phyloP scores from a whole-genome alignment of 2,797 vertebrate species.

The Pseudomugil gertrudae region DNA sequence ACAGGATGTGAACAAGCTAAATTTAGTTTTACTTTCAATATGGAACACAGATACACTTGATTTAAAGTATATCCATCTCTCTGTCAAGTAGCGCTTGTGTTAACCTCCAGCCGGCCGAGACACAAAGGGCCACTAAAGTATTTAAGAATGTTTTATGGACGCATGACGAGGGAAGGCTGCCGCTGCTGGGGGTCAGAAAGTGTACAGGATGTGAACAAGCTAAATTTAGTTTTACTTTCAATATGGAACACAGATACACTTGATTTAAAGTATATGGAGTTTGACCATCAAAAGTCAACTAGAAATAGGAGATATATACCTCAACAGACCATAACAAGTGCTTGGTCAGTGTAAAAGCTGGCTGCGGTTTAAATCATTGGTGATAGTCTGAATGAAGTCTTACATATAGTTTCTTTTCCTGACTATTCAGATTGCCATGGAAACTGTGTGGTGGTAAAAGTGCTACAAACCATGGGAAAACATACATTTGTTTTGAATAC shows the following conservation, averaged over 20 bases:
- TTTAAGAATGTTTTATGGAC: slow-evolving; percentile 80
- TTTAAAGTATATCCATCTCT: slow-evolving; percentile 28
- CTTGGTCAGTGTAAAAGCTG: slow-evolving; percentile 9
- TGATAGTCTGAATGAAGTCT: slow-evolving; percentile 9
- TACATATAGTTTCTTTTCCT: neutral
- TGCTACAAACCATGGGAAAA: neutral
- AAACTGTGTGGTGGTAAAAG: neutral
- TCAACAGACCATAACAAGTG: slow-evolving; percentile 20
- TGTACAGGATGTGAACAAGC: slow-evolving; percentile 71
- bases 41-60: slow-evolving; percentile 61
- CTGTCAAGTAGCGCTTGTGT: slow-evolving; percentile 78
- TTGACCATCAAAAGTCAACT: slow-evolving; percentile 48
- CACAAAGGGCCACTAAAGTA: slow-evolving; percentile 78
- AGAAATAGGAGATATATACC: slow-evolving; percentile 26
- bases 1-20: slow-evolving; percentile 72
- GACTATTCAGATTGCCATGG: neutral
- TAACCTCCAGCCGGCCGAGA: slow-evolving; percentile 75
- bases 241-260: slow-evolving; percentile 64
- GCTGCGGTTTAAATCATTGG: slow-evolving; percentile 22
- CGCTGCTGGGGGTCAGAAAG: slow-evolving; percentile 72
- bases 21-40: slow-evolving; percentile 65
- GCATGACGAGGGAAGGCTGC: slow-evolving; percentile 71
- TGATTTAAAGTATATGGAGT: slow-evolving; percentile 54
- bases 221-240: slow-evolving; percentile 68
- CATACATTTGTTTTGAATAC: neutral